Base-by-base conservation (phyloP, 2,797 vertebrate species). In the Cryptoblepharus egeriae region DNA sequence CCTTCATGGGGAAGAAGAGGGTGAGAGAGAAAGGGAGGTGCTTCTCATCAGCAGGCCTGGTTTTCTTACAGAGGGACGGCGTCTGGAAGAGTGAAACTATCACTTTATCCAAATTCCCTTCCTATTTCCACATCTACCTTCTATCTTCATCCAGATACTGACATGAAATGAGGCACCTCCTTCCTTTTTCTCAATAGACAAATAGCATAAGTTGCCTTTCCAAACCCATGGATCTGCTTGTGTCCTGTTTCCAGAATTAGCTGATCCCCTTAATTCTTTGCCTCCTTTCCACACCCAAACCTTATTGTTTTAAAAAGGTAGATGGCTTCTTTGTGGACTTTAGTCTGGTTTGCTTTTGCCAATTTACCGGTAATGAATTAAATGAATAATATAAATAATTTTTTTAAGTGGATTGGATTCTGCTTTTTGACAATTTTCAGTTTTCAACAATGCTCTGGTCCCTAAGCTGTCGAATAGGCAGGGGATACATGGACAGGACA, bases 241-340 rank as follows among this genome's bases (percentile, higher is more conserved):
- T 49, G 45, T 49, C 45, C 5, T 0, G n/a, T 22, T 73, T 55
- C 37, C 45, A 49, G 5, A 6, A 49, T 12, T 49, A 49, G 45
- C 45, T 11, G 11, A 15, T 5, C 28, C 9, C 18, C 58, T 24
- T 57, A 20, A 4, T 2, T 9, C 1, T 39, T 5, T 20, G 20
- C 15, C 67, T 15, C 42, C 42, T 45, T 11, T 45, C 5, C 22
- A 18, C 49, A 16, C 13, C 49, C 3, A 52, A 49, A 49, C 2
- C n/a, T 9, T 15, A 15, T 2, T 28, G 32, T 28, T 16, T 15
- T 79, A 67, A 8, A 72, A 72, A 68, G 71, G 87, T 87, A 73
- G 91, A 79, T 83, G 86, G 87, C 37, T 91, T 85, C 91, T 91
- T 90, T 89, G 84, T 84, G 83, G 90, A 87, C 90, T 88, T 88